Conservation (phyloP, 2,888 invertebrate genomes). For the Noctua fimbriata region DNA sequence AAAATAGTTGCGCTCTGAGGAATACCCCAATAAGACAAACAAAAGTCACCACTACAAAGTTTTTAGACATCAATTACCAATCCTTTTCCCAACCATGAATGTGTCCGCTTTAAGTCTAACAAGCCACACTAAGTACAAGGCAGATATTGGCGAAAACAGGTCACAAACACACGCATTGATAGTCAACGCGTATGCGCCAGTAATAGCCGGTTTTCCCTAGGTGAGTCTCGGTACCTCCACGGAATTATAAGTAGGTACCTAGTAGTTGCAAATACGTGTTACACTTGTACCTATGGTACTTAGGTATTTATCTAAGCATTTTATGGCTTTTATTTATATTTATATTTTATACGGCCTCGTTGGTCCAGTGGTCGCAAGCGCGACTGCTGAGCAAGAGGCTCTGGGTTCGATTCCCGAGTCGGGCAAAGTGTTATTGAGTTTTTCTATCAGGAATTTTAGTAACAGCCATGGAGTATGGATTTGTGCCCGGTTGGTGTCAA, state of each 20-base stretch:
- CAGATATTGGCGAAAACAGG: constrained; percentile 16
- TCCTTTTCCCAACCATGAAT: neutral
- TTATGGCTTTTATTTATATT: neutral
- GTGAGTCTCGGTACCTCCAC: constrained; percentile 35
- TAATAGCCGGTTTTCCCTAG: constrained; percentile 61
- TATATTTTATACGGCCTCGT: neutral
- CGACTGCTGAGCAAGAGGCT: no score
- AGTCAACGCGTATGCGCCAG: constrained; percentile 52
- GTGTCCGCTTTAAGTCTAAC: neutral
- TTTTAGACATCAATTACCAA: neutral
- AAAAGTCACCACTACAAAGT: no score
- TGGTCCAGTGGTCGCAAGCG: no score
- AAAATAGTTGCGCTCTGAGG: no score
- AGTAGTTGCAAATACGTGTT: constrained; percentile 19
- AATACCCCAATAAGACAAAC: no score
- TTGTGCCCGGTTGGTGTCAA: no score
- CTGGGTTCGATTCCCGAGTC: no score
- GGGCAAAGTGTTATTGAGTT: no score
- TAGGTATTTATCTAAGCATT: neutral
- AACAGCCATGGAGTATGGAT: no score
- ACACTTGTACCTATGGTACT: neutral
- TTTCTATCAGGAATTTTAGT: no score
- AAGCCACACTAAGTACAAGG: neutral
- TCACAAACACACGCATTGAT: constrained; percentile 52
- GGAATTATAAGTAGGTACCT: constrained; percentile 54